phyloP scores from a whole-genome alignment of 1,140 invertebrate genomes.

The Drosophila hydei region DNA sequence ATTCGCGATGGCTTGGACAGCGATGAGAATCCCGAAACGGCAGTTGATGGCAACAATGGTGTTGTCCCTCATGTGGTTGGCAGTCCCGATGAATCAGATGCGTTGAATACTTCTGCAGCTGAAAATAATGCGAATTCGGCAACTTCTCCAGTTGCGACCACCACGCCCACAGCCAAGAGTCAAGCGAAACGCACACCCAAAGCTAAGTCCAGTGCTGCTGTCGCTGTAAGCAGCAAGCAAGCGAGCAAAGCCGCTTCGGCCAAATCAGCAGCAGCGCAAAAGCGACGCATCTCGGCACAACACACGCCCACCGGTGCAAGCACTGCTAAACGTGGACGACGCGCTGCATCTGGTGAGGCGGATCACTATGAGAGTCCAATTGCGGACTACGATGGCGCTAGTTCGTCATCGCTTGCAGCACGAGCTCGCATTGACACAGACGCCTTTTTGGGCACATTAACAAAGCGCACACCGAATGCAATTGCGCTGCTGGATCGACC shows the following conservation, averaged over 20 bases:
- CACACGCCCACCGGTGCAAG: constrained; percentile 52
- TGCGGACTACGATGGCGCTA: constrained; percentile 47
- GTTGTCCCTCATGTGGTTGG: constrained; percentile 70
- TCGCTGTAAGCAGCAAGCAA: constrained; percentile 51
- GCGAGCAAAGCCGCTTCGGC: constrained; percentile 53
- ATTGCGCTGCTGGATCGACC: constrained; percentile 79
- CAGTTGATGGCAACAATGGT: constrained; percentile 58
- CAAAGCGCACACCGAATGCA: constrained; percentile 72
- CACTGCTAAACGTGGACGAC: constrained; percentile 51
- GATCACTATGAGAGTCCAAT: constrained; percentile 25
- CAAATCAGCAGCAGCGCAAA: constrained; percentile 71
- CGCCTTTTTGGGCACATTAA: constrained; percentile 50
- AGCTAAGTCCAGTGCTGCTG: constrained; percentile 69
- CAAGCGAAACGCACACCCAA: constrained; percentile 68
- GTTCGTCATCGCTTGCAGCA: constrained; percentile 51
- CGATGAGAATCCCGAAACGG: constrained; percentile 84
- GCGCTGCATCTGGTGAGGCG: constrained; percentile 49
- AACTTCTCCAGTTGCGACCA: constrained; percentile 27
- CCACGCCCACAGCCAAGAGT: constrained; percentile 56
- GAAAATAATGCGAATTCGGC: constrained; percentile 48
- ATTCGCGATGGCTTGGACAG: constrained; percentile 85
- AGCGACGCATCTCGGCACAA: constrained; percentile 66
- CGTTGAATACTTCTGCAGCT: not conserved
- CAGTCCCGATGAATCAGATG: constrained; percentile 65
- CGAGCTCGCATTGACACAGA: constrained; percentile 60